These are phyloP conservation scores for Neoarius graeffei DNA, from an alignment of 2,113 vertebrate genomes.

Conservation along the genomic window DNA sequence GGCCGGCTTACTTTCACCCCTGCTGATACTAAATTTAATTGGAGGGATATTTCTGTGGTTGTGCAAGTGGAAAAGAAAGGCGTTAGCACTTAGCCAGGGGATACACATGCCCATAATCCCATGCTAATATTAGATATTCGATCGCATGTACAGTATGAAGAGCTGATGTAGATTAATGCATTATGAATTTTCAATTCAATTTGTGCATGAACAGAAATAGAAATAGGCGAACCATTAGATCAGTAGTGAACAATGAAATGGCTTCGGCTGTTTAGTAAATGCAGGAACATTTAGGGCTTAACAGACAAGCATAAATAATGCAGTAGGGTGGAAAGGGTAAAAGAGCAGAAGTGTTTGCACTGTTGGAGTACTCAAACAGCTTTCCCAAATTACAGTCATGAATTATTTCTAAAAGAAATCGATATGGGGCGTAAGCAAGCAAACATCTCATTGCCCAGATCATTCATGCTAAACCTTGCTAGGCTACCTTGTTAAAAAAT, in stretches of 20 bases:
- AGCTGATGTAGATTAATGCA: not conserved
- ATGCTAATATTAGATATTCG: constrained; percentile 27
- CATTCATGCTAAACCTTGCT: not conserved
- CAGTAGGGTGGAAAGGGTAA: not conserved
- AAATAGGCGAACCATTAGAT: not conserved
- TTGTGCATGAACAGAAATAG: not conserved
- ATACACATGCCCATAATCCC: not conserved
- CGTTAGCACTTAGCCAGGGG: constrained; percentile 13
- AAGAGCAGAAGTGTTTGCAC: not conserved
- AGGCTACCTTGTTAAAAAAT: not conserved
- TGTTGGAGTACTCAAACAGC: not conserved
- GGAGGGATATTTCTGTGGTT: not conserved
- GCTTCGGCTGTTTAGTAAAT: not conserved
- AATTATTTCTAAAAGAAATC: not conserved
- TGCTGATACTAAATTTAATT: constrained; percentile 1
- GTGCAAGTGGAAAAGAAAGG: not conserved
- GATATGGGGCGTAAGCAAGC: not conserved
- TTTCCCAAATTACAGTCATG: constrained; percentile 11
- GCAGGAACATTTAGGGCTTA: not conserved
- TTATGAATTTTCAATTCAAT: constrained; percentile 22
- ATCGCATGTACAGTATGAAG: not conserved
- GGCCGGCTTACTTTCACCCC: too few relatives aligned
- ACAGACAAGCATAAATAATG: not conserved
- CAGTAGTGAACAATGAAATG: not conserved
- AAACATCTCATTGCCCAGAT: not conserved